Conservation (phyloP, 2,888 invertebrate species). For the Invenusta paracnida region DNA sequence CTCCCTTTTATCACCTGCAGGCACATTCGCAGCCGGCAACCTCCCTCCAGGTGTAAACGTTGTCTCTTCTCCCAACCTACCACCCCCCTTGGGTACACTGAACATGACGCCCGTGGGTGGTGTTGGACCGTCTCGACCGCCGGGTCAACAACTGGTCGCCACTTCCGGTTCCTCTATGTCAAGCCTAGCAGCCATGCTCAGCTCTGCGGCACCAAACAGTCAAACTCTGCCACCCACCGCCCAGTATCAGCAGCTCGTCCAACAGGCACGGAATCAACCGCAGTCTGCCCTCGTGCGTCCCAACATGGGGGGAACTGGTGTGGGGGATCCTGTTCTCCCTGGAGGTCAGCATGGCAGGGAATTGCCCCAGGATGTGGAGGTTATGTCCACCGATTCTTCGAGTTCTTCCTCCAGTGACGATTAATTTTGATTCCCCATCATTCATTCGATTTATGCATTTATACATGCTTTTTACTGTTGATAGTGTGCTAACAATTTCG, state of each 20-base stretch:
- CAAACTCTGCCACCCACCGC: neutral
- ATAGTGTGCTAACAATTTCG: no score
- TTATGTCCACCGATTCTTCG: slow-evolving; percentile 3
- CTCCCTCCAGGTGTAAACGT: slow-evolving; percentile 37
- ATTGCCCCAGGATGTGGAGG: slow-evolving; percentile 7
- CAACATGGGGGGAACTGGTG: neutral
- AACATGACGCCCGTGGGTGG: neutral
- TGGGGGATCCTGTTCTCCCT: neutral
- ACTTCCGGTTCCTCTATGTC: neutral
- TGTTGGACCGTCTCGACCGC: neutral
- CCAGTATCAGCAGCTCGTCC: neutral
- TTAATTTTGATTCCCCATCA: no score
- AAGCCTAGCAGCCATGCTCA: neutral
- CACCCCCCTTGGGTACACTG: neutral
- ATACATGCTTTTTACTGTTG: no score
- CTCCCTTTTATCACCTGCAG: no score
- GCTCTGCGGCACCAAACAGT: neutral
- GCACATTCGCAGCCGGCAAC: neutral
- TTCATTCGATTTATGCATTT: no score
- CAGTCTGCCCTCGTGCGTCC: neutral
- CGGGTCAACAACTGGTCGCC: no score
- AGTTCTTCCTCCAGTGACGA: slow-evolving; percentile 8
- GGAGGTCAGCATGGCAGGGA: neutral
- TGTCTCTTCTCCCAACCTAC: slow-evolving; percentile 30
- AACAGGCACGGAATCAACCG: neutral